Percentiles rank a stretch among this genome's conserved stretches.
These are phyloP conservation scores for Drosophila quasianomalipes DNA, from an alignment of 2,888 invertebrate genomes.

Conservation along the genomic window DNA sequence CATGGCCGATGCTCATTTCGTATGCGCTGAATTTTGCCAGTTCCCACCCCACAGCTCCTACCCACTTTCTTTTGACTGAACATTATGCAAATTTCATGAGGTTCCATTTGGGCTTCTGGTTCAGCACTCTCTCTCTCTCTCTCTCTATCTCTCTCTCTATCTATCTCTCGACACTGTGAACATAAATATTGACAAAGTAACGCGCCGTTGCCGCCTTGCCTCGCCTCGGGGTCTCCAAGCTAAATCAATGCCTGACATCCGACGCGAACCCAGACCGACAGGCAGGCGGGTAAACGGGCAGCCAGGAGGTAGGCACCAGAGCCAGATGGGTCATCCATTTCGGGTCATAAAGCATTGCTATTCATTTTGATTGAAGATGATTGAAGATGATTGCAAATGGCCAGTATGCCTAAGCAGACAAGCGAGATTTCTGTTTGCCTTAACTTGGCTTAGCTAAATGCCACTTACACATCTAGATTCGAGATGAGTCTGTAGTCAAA, in stretches of 20 bases:
- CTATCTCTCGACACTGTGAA: constrained; percentile 25
- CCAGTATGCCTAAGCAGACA: constrained; percentile 5
- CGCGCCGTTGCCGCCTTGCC: not conserved
- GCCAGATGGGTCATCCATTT: constrained; percentile 26
- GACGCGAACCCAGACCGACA: not conserved
- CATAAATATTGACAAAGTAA: constrained; percentile 63
- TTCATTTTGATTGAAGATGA: constrained; percentile 61
- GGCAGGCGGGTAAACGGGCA: not conserved
- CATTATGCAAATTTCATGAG: constrained; percentile 67
- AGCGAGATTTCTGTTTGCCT: not conserved
- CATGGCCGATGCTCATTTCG: constrained; percentile 40
- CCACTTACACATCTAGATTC: not conserved
- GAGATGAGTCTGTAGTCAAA: not conserved
- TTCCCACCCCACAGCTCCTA: not conserved
- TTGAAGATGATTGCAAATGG: constrained; percentile 49
- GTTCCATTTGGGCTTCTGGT: constrained; percentile 38
- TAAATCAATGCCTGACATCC: constrained; percentile 23
- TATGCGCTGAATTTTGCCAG: constrained; percentile 28
- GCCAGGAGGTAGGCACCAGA: not conserved
- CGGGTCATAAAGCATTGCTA: constrained; percentile 28
- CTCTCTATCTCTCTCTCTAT: not conserved
- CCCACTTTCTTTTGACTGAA: not conserved
- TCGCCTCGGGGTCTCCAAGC: not conserved
- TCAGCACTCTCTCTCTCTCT: not conserved
- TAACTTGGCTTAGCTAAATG: not conserved